These are phyloP conservation scores for Tachuris rubrigastra DNA, from an alignment of 2,113 vertebrate species.

Conservation along the genomic window DNA sequence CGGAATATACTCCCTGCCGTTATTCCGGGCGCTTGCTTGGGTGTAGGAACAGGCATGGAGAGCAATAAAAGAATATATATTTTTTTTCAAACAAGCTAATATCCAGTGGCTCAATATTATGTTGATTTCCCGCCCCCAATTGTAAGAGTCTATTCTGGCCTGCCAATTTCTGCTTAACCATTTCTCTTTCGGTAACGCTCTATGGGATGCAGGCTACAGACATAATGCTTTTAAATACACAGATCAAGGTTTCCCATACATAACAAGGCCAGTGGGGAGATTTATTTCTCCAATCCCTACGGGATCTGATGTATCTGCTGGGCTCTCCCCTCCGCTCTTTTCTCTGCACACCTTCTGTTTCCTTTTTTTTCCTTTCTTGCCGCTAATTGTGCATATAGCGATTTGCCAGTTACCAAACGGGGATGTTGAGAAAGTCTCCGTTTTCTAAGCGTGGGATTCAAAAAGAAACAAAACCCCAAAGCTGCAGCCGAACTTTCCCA, in stretches of 20 bases:
- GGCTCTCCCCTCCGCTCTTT: background rate
- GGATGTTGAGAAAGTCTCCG: background rate
- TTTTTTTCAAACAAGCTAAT: background rate
- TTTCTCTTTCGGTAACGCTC: background rate
- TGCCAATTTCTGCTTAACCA: background rate
- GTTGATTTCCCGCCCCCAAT: accelerated
- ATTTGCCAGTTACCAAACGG: background rate
- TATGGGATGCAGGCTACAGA: background rate
- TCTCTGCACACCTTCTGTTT: background rate
- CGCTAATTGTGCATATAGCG: background rate
- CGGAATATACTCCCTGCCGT: background rate
- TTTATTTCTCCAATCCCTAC: background rate
- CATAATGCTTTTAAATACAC: background rate
- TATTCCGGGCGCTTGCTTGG: background rate
- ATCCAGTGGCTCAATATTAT: background rate
- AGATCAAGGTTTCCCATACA: background rate
- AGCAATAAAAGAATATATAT: background rate
- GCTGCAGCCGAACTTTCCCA: background rate
- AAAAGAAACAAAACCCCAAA: background rate
- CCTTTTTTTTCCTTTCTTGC: background rate
- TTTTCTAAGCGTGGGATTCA: background rate
- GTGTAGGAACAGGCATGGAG: background rate
- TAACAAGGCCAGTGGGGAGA: background rate
- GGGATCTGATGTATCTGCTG: background rate
- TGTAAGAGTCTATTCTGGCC: background rate